Percentiles rank a stretch among this genome's conserved stretches.
Evolutionary conservation across 2,888 invertebrate genomes (phyloP).

Genomic region (Cybosia mesomella): DNA sequence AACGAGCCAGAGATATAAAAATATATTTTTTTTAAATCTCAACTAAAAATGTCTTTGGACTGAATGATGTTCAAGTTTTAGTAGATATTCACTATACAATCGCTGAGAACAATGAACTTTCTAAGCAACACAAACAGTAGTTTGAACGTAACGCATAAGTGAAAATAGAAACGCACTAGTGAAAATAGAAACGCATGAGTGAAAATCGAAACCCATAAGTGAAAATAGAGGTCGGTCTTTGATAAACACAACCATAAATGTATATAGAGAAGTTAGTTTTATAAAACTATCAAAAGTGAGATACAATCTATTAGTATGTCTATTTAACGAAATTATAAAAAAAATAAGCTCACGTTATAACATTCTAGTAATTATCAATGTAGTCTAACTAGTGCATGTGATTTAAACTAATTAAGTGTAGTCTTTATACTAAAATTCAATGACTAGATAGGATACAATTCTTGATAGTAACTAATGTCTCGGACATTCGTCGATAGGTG

Average conservation of each 20-base stretch:
- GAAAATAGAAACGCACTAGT: not conserved
- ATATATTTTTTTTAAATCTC: not conserved
- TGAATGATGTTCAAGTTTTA: not conserved
- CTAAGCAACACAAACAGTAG: no score
- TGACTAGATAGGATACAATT: constrained; percentile 51
- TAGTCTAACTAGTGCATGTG: constrained; percentile 58
- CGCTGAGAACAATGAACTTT: not conserved
- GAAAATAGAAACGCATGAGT: not conserved
- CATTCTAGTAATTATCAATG: constrained; percentile 42
- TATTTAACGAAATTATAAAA: constrained; percentile 19
- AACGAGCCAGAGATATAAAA: not conserved
- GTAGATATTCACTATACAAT: not conserved
- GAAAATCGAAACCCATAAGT: not conserved
- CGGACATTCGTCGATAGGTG: constrained; percentile 49
- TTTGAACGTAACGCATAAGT: not conserved
- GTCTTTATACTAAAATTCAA: constrained; percentile 53
- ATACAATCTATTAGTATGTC: constrained; percentile 24
- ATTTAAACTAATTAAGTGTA: constrained; percentile 57
- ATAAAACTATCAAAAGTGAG: constrained; percentile 27
- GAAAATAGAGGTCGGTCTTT: no score
- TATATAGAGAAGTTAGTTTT: constrained; percentile 12
- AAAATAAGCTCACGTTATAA: constrained; percentile 46
- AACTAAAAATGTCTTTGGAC: not conserved
- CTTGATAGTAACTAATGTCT: constrained; percentile 51
- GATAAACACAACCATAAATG: no score